Base-by-base conservation (phyloP, 2,797 vertebrate genomes). In the Phrynocephalus forsythii region DNA sequence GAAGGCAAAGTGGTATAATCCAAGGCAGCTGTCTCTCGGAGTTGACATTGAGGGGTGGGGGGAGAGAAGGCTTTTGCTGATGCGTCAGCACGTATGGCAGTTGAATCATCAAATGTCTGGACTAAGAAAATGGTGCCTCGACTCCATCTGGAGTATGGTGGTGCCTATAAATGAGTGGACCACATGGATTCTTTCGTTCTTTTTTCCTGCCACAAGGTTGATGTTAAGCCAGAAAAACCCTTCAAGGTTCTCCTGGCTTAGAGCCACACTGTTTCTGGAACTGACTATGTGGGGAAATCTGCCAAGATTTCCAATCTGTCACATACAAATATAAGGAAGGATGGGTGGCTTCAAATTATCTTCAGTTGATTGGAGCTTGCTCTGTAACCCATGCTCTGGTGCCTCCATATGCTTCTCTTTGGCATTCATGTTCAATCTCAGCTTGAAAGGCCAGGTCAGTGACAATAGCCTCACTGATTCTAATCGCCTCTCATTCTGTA, bases 401-500 rank as follows among this genome's bases (percentile, higher is more conserved):
- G 26, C 38, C 20, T 22, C 81, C 80, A 86, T 77, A 9, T 44
- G n/a, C 3, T 30, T 85, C 18, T 68, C 22, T 77, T 76, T 77
- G 82, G 84, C 30, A 28, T 18, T 66, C 28, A 85, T 50, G 63
- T 30, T 85, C 89, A 87, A 9, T 44, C 13, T 60, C 30, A 56
- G 3, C 3, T 52, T 81, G 73, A 56, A 77, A 28, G 76, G 84
- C 6, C 75, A 6, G 30, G 78, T 80, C 50, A 69, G 0, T 22
- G 84, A 66, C 66, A 82, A 30, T 83, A 84, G 3, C 30, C 60
- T 30, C 72, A 79, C 67, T 81, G 72, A 87, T 24, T 89, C 16
- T 10, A 73, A 44, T 88, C 67, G 50, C 30, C 75, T 50, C 71
- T 22, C 79, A 79, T 90, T 85, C 24, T 28, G 60, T 50, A 79